These are phyloP conservation scores for Heliconius erato DNA, from an alignment of 2,888 invertebrate species.

Conservation along the genomic window DNA sequence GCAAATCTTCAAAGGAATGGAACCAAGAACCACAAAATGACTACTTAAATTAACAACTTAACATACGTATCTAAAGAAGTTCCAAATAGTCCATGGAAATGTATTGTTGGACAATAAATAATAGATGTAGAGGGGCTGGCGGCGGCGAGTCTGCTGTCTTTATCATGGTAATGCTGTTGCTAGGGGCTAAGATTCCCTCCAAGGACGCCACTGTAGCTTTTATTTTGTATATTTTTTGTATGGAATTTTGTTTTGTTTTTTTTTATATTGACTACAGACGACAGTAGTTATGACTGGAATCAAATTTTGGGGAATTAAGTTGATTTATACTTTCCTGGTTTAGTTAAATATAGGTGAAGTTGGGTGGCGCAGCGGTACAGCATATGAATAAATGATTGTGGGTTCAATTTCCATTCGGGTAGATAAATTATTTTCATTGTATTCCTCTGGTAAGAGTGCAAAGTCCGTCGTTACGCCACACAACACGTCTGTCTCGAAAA, in stretches of 20 bases:
- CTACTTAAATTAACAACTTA: neutral
- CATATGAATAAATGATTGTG: no score
- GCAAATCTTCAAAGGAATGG: neutral
- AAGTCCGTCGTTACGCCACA: no score
- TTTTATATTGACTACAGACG: neutral
- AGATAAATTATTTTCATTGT: no score
- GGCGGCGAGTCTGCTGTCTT: constrained; percentile 39
- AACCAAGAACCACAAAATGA: neutral
- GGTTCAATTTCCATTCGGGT: no score
- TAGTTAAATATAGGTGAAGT: no score
- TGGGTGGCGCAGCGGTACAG: no score
- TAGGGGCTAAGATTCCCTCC: constrained; percentile 18
- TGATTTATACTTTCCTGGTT: no score
- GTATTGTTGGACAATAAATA: constrained; percentile 42
- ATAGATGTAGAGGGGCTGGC: constrained; percentile 37
- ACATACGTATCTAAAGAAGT: constrained; percentile 4
- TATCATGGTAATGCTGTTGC: constrained; percentile 41
- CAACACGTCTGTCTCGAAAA: no score
- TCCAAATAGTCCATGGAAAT: constrained; percentile 23
- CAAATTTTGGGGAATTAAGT: no score
- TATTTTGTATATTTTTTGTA: neutral
- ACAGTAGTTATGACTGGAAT: no score
- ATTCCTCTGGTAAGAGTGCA: no score
- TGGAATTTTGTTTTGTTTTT: neutral
- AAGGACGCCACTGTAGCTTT: constrained; percentile 21